A percentile compares a stretch with the other conserved stretches of the same genome.
These are phyloP conservation scores for Nymphalis io DNA, from an alignment of 1,140 invertebrate species.

Conservation along the genomic window DNA sequence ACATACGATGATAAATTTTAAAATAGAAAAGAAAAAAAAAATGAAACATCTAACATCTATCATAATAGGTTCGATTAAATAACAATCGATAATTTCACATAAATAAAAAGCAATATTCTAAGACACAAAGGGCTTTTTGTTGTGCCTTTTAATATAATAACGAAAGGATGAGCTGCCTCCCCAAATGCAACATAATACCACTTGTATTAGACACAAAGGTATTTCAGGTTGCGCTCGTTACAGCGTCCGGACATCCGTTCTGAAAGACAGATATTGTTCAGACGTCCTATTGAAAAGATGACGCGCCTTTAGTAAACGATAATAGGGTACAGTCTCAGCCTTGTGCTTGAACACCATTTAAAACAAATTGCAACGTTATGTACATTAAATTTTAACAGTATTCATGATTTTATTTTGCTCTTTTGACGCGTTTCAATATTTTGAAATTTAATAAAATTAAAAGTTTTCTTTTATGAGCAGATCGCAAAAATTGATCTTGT, in stretches of 20 bases:
- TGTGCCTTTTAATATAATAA: constrained; percentile 1
- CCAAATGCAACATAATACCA: constrained; percentile 30
- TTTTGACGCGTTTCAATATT: too few relatives aligned
- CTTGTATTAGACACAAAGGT: constrained; percentile 43
- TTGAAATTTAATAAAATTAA: too few relatives aligned
- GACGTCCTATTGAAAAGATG: constrained; percentile 68
- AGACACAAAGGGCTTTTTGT: neutral
- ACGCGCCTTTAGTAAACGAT: constrained; percentile 53
- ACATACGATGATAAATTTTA: too few relatives aligned
- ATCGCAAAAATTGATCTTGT: too few relatives aligned
- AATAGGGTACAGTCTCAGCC: constrained; percentile 43
- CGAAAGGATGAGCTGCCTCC: constrained; percentile 17
- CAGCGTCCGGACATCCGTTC: constrained; percentile 59
- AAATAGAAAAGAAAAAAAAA: too few relatives aligned
- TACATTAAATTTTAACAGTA: neutral
- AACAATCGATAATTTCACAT: neutral
- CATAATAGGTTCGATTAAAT: too few relatives aligned
- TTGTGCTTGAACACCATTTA: constrained; percentile 11
- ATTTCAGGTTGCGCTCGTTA: constrained; percentile 61
- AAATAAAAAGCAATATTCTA: neutral
- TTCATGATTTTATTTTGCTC: neutral
- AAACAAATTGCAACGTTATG: neutral
- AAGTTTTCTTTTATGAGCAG: too few relatives aligned
- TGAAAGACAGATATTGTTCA: constrained; percentile 67
- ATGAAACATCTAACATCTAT: too few relatives aligned